Base-by-base conservation (phyloP, 2,888 invertebrate species). In the Chalcosyrphus nemorum region DNA sequence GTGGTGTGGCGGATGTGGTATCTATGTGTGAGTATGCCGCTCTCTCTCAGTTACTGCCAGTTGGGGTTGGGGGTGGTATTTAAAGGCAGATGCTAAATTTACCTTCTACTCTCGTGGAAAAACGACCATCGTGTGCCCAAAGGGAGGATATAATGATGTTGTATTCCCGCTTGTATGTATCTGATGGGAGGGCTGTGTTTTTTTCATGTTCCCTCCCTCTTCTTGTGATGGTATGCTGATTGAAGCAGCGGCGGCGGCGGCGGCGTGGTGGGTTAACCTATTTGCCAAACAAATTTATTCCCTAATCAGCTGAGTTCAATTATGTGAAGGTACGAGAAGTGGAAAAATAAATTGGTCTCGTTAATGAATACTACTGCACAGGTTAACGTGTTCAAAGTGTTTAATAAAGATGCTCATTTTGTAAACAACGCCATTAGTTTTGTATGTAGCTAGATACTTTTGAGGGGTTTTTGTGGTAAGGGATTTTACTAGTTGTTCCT, bases 231-330 rank as follows among this genome's bases (percentile, higher is more conserved):
- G 52, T 63, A 29, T 21, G 50, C 47, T 61, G 61, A 29, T 35
- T 57, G 17, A 38, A 27, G n/a, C 27, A 13, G 41, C n/a, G n/a
- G n/a, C n/a, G n/a, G n/a, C n/a, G n/a, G n/a, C n/a, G n/a, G n/a
- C n/a, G n/a, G n/a, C n/a, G n/a, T 61, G 45, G 74, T 21, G 66
- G 38, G 35, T 74, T 54, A 41, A 57, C 54, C 61, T 68, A 50
- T 81, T 81, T 68, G 68, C 41, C 41, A 68, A 74, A 75, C 54
- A 81, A 75, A 81, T 75, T 75, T 81, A 75, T 74, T 63, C 61
- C 61, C 47, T 68, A 56, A 75, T 56, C 41, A 63, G 75, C 43
- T 81, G 61, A 47, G 54, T 15, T 43, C 29, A 9, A 54, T 71
- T 56, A 7, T 5, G 38, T 7, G 19, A 21, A 27, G 43, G 45